Percentiles rank a stretch among this genome's conserved stretches.
Evolutionary conservation across 2,888 invertebrate species (phyloP).

Genomic region (Osedax fenrisi): DNA sequence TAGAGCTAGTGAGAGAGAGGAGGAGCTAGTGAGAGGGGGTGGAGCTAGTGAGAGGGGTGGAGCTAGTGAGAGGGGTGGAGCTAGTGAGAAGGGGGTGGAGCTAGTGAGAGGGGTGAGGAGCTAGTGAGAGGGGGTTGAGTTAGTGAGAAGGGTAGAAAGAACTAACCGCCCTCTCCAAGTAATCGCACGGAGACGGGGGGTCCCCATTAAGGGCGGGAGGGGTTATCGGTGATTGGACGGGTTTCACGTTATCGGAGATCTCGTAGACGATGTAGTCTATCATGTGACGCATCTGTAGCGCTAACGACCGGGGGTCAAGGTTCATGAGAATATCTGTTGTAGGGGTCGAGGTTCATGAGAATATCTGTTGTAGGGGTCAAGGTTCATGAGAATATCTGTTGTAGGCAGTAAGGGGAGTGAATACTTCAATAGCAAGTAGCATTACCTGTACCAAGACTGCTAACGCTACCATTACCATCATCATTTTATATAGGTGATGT

Average conservation of each 20-base stretch:
- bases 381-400: conserved; percentile 52
- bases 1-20: too few relatives aligned
- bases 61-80: too few relatives aligned
- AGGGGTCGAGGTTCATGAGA: conserved; percentile 66
- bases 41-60: too few relatives aligned
- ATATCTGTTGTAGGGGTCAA: conserved; percentile 60
- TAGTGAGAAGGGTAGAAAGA: too few relatives aligned
- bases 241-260: conserved; percentile 56
- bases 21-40: too few relatives aligned
- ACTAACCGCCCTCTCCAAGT: not conserved
- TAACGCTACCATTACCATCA: too few relatives aligned
- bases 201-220: not conserved
- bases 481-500: too few relatives aligned
- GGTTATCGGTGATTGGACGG: not conserved
- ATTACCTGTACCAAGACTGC: too few relatives aligned
- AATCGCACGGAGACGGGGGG: not conserved
- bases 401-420: conserved; percentile 67
- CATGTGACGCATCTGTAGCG: conserved; percentile 79
- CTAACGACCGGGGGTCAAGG: conserved; percentile 78
- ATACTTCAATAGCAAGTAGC: too few relatives aligned
- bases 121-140: too few relatives aligned
- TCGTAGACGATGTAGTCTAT: conserved; percentile 83
- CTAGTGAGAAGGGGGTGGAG: too few relatives aligned
- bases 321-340: conserved; percentile 49
- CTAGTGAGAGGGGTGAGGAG: too few relatives aligned